Evolutionary conservation across 2,113 vertebrate genomes (phyloP), one percentile per base, ranked within the genome.

Genomic region (Stigmatopora nigra): DNA sequence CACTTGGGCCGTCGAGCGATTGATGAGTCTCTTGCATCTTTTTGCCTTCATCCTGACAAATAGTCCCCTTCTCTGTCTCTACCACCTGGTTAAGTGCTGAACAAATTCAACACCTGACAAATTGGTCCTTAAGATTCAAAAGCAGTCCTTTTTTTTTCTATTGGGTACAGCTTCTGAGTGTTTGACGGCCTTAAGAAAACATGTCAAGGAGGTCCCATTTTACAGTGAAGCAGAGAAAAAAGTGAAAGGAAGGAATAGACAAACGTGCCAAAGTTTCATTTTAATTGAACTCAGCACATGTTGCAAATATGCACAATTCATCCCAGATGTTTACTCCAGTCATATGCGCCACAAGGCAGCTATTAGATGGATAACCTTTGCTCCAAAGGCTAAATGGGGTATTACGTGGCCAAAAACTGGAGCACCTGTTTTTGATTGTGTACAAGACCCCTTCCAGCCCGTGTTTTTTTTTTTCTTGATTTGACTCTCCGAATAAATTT

Each of bases 311-410:
- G 90, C 90, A 90, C 93, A 95, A 96, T 97, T 90, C 73, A 69
- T 92, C 91, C 93, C 94, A 98, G 95, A 95, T 94, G 93, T 94
- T 91, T 88, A 87, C 82, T 84, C 77, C 77, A 84, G 88, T 88
- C 84, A 81, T 83, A 87, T 82, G 89, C 91, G 88, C 90, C 93
- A 92, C 91, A 79, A 94, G 93, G 93, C 93, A 94, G 89, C 93
- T 92, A 94, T 98, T 96, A 96, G 92, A 92, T 91, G 91, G 92
- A 79, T 94, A 94, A 97, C 94, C 94, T 95, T 94, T 96, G 92
- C 92, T 91, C 92, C 91, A 86, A 84, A 88, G 85, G 86, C 92
- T 94, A 94, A 95, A 94, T 92, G 90, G 89, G 90, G 91, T 93
- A 93, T 96, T 95, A 93, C 91, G 87, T 90, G 91, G 89, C 91